These are phyloP conservation scores for Chaitophorus viminalis DNA, from an alignment of 2,888 invertebrate genomes.

Conservation along the genomic window DNA sequence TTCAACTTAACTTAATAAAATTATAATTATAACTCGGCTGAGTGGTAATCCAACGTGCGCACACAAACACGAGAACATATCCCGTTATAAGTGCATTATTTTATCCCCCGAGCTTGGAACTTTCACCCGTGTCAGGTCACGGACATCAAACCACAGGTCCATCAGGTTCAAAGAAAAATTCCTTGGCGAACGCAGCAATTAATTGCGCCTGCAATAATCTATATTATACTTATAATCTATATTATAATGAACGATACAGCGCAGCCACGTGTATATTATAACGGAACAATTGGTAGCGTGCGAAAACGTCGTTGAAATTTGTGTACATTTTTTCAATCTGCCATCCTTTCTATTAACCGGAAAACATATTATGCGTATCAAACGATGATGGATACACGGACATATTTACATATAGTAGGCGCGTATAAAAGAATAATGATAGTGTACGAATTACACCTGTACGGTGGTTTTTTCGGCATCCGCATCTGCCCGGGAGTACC, in stretches of 20 bases:
- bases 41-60: background rate
- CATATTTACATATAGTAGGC: no score
- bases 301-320: background rate
- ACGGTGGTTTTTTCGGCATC: conserved; percentile 39
- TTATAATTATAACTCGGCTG: background rate
- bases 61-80: background rate
- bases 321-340: background rate
- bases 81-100: background rate
- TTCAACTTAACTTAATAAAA: conserved; percentile 21
- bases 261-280: background rate
- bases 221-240: background rate
- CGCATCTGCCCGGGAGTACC: conserved; percentile 47
- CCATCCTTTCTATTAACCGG: background rate
- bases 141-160: background rate
- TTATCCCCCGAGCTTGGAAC: background rate
- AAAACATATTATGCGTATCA: background rate
- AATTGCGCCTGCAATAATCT: background rate
- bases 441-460: conserved; percentile 36
- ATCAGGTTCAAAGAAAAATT: background rate
- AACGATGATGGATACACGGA: background rate
- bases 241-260: background rate
- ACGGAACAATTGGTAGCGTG: background rate
- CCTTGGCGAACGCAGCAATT: conserved; percentile 1
- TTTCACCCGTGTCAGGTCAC: background rate
- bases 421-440: background rate